phyloP scores from a whole-genome alignment of 1,140 invertebrate species.

The Andrena cerasifolii region DNA sequence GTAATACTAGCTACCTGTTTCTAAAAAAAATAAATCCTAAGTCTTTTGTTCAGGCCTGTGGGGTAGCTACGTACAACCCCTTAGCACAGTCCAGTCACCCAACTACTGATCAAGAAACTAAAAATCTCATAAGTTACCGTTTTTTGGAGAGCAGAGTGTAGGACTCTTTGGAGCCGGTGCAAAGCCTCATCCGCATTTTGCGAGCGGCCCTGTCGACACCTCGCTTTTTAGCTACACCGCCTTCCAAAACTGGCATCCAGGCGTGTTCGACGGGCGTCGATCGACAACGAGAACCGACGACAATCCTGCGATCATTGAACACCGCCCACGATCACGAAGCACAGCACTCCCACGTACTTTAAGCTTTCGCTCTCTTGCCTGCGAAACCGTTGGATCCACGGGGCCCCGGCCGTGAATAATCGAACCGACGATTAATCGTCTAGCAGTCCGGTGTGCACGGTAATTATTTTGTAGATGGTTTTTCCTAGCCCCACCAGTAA shows the following conservation, averaged over 20 bases:
- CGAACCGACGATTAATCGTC: slow-evolving; percentile 57
- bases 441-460: slow-evolving; percentile 23
- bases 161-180: slow-evolving; percentile 76
- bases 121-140: slow-evolving; percentile 70
- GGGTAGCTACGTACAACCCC: too few species aligned
- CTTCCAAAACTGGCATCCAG: slow-evolving; percentile 77
- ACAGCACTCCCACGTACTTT: slow-evolving; percentile 12
- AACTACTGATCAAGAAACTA: too few species aligned
- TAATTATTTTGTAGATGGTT: slow-evolving; percentile 64
- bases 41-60: too few species aligned
- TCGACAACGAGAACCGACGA: neutral
- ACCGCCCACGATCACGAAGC: slow-evolving; percentile 9
- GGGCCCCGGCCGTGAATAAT: slow-evolving; percentile 30
- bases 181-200: slow-evolving; percentile 78
- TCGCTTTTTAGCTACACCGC: slow-evolving; percentile 69
- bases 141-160: slow-evolving; percentile 77
- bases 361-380: neutral
- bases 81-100: too few species aligned
- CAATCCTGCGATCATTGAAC: slow-evolving; percentile 33
- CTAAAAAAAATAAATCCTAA: too few species aligned
- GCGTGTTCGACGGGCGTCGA: slow-evolving; percentile 29
- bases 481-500: slow-evolving; percentile 41
- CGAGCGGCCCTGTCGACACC: slow-evolving; percentile 63
- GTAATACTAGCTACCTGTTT: too few species aligned
- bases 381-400: neutral